Percentiles rank a stretch among this genome's conserved stretches.
These are phyloP conservation scores for Bombyx mandarina DNA, from an alignment of 1,140 invertebrate species.

Conservation along the genomic window DNA sequence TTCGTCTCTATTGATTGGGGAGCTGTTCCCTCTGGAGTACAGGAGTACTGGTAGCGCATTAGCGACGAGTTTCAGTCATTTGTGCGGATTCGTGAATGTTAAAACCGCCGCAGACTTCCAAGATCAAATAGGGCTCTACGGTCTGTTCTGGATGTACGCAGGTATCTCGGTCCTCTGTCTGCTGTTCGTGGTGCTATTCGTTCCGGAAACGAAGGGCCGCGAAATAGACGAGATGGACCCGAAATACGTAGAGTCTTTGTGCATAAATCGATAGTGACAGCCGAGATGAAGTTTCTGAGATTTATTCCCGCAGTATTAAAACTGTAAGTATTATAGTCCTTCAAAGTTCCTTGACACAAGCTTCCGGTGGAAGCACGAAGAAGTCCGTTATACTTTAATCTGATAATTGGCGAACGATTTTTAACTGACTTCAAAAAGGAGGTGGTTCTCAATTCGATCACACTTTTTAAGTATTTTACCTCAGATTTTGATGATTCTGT, in stretches of 20 bases:
- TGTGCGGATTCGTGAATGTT: conserved; percentile 89
- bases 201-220: conserved; percentile 92
- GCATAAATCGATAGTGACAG: conserved; percentile 63
- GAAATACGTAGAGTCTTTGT: conserved; percentile 73
- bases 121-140: conserved; percentile 81
- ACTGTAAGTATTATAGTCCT: not conserved
- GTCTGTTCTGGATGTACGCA: conserved; percentile 91
- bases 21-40: conserved; percentile 89
- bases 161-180: conserved; percentile 86
- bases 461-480: too few relatives aligned
- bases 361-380: too few relatives aligned
- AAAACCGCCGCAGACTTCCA: conserved; percentile 90
- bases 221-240: conserved; percentile 90
- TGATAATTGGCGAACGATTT: too few relatives aligned
- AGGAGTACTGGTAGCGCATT: conserved; percentile 86
- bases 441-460: too few relatives aligned
- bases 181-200: conserved; percentile 86
- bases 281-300: conserved; percentile 1
- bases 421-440: too few relatives aligned
- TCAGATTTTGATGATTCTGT: too few relatives aligned
- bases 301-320: conserved; percentile 2
- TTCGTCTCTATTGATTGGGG: conserved; percentile 88
- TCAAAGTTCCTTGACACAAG: not conserved
- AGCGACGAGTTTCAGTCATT: conserved; percentile 88
- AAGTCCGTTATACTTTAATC: too few relatives aligned